Conservation (phyloP, 2,797 vertebrate genomes). For the Molossus molossus region DNA sequence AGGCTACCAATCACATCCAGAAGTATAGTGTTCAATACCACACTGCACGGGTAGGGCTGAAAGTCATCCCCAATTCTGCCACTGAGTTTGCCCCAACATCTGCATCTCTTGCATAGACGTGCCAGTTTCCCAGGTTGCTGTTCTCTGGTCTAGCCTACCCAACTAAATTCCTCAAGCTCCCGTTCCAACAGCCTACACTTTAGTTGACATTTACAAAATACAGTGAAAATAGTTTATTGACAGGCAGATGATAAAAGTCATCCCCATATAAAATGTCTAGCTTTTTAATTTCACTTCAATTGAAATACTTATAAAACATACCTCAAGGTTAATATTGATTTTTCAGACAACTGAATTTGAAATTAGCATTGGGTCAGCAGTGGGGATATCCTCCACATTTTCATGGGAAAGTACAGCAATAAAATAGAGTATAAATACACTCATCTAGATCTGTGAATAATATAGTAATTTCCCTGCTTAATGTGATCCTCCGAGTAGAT, state of each 20-base stretch:
- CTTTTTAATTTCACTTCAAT: slow-evolving; percentile 52
- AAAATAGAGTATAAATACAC: slow-evolving; percentile 28
- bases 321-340: neutral
- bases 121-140: neutral
- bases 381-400: neutral
- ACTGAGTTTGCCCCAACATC: neutral
- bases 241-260: neutral
- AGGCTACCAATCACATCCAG: neutral
- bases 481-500: neutral
- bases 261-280: neutral
- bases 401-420: slow-evolving; percentile 29
- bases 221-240: neutral
- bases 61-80: neutral
- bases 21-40: neutral
- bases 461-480: neutral
- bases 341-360: slow-evolving; percentile 57
- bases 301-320: slow-evolving; percentile 44
- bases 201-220: slow-evolving; percentile 13
- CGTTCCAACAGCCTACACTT: neutral
- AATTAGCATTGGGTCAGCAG: neutral
- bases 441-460: slow-evolving; percentile 25
- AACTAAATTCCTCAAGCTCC: neutral
- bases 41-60: accelerated
- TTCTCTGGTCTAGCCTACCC: neutral
- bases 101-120: neutral